Percentiles rank a stretch among this genome's conserved stretches.
These are phyloP conservation scores for Platycnemis pennipes DNA, from an alignment of 2,888 invertebrate genomes.

Conservation along the genomic window DNA sequence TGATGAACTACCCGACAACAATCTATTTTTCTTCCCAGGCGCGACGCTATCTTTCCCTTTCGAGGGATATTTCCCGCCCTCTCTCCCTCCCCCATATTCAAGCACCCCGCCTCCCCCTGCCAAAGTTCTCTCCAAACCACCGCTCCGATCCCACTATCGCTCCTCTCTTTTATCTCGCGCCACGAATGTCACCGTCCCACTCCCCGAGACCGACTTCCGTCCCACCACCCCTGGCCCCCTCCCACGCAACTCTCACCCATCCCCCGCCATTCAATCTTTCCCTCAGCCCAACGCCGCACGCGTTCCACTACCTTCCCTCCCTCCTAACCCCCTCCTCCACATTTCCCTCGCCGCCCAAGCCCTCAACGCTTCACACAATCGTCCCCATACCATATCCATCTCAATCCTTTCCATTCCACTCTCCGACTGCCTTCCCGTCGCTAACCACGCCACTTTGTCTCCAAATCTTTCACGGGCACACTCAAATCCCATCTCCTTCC, in stretches of 20 bases:
- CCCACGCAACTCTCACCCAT: background rate
- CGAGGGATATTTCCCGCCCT: background rate
- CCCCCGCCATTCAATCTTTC: background rate
- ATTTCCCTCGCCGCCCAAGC: too few relatives aligned
- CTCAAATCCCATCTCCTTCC: background rate
- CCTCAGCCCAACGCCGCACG: background rate
- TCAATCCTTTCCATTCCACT: slow-evolving; percentile 28
- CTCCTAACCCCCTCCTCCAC: background rate
- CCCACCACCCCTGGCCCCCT: background rate
- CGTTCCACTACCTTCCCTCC: background rate
- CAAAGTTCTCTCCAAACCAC: background rate
- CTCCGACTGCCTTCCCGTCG: background rate
- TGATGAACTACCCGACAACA: slow-evolving; percentile 12
- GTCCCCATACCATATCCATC: slow-evolving; percentile 9
- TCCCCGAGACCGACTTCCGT: background rate
- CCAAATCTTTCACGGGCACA: slow-evolving; percentile 5
- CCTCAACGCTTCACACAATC: slow-evolving; percentile 11
- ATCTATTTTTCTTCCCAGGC: slow-evolving; percentile 14
- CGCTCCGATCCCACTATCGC: background rate
- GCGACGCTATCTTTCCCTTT: slow-evolving; percentile 7
- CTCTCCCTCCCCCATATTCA: background rate
- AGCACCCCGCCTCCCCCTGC: background rate
- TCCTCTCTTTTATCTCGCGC: slow-evolving; percentile 17
- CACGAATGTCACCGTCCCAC: background rate
- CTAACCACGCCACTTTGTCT: slow-evolving; percentile 37